Base-by-base conservation (phyloP, 2,113 vertebrate species). In the Illadopsis cleaveri region DNA sequence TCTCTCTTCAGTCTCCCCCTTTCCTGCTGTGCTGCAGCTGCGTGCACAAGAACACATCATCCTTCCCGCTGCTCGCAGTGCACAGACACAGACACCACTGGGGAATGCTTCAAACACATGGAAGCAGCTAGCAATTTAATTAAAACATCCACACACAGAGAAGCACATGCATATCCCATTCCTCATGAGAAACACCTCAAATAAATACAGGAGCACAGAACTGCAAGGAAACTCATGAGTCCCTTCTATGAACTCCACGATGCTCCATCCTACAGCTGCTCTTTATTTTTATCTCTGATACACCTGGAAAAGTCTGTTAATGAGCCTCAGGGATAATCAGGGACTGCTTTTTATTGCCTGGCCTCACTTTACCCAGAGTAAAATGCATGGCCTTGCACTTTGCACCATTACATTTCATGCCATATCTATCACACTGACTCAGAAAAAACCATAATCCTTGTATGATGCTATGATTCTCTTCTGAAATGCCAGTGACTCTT, bases 41-140 rank as follows among this genome's bases (percentile, higher is more conserved):
- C 0, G 0, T 57, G 66, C 64, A 42, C 38, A 62, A 21, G 47
- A 83, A 58, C 76, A 30, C 27, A 66, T 56, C 58, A 35, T 57
- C 33, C 12, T 47, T 73, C 44, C 66, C 0, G 0, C 42, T 25
- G 60, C 47, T 64, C 0, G 0, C 51, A 37, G 71, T 0, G 11
- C 58, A 21, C 53, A 33, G 77, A 66, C 88, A 79, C 48, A 5
- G 7, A 11, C 38, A 35, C 12, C 89, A 14, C 38, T 0, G 4
- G 89, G 95, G 64, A 86, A 62, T 6, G 44, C 77, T 92, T 70
- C 69, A 15, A 56, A 79, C 44, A 89, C n/a, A 22, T 2, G 10
- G 77, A 82, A 91, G 53, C 69, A 89, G 72, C 37, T 3, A 84
- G 86, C 53, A 81, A 86, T 78, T 95, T 89, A 93, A 96, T 94